Evolutionary conservation across 2,888 invertebrate species (phyloP), one percentile per base, ranked within the genome.

Genomic region (Pollenia amentaria): DNA sequence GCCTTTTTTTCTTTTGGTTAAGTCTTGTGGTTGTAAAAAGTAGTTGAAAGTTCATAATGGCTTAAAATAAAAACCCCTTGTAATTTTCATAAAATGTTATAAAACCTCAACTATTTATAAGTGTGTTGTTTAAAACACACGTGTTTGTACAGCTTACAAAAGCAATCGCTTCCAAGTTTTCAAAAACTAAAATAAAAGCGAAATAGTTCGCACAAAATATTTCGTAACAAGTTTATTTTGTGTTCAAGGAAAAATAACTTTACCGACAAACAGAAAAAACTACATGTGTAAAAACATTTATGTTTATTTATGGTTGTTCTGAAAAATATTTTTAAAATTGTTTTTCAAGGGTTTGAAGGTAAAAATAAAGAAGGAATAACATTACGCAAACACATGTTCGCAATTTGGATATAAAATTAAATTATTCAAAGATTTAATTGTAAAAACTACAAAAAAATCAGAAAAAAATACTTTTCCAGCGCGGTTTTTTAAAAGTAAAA

Each of bases 21-120:
- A 10, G 9, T 42, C 6, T 53, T 42, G 14, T 6, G 38, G 14
- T 53, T 29, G 0, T 29, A 1, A 29, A 29, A 29, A 29, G 29
- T 64, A 11, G 14, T 60, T 51, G 51, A n/a, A 51, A 69, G 51
- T 53, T 69, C 48, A 69, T 51, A 46, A 48, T n/a, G 44, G 48
- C 16, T 14, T 46, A 8, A 2, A 55, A 42, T 10, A n/a, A 16
- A 62, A 62, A 40, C 60, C 40, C 9, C 40, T 40, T 42, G 16
- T 7, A n/a, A 12, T 42, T 62, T 62, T 42, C 10, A 16, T n/a
- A 62, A 16, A 42, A 42, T n/a, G 10, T 62, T 40, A 16, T n/a
- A 16, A 62, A 42, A 62, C 40, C 62, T 40, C 40, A 42, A 40
- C 16, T 42, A 42, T 62, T 40, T 42, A 62, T 62, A 10, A 10